Percentiles rank a stretch among this genome's conserved stretches.
These are phyloP conservation scores for Callipepla californica DNA, from an alignment of 2,113 vertebrate species.

Conservation along the genomic window DNA sequence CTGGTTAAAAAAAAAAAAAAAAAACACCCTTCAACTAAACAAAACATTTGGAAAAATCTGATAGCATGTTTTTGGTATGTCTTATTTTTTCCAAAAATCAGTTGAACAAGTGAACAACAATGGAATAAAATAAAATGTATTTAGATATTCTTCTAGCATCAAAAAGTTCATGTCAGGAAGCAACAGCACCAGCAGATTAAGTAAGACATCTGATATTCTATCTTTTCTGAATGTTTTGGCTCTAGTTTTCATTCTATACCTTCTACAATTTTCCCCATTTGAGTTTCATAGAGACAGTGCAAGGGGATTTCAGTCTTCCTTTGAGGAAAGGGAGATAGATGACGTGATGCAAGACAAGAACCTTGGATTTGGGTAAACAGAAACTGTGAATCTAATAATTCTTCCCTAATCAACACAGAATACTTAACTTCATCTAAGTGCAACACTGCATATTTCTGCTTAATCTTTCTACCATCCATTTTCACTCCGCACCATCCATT, in stretches of 20 bases:
- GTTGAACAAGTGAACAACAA: neutral
- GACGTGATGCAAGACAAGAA: neutral
- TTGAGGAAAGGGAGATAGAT: neutral
- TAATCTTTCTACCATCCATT: neutral
- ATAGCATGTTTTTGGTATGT: accelerated
- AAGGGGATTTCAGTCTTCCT: neutral
- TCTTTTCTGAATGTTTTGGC: neutral
- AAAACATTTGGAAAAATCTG: neutral
- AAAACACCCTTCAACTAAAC: neutral
- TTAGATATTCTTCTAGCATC: neutral
- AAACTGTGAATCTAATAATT: neutral
- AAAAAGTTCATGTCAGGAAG: neutral
- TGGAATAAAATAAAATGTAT: neutral
- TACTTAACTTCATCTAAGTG: neutral
- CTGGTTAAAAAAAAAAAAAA: neutral
- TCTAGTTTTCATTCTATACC: neutral
- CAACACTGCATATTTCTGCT: neutral
- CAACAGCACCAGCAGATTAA: neutral
- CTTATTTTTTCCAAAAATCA: neutral
- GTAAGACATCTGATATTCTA: neutral
- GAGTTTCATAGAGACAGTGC: neutral
- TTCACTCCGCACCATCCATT: neutral
- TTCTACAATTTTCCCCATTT: neutral
- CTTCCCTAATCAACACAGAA: neutral
- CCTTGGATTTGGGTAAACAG: neutral